A percentile compares a stretch with the other conserved stretches of the same genome.
Evolutionary conservation across 1,140 invertebrate genomes (phyloP).

Genomic region (Anastatus disparis): DNA sequence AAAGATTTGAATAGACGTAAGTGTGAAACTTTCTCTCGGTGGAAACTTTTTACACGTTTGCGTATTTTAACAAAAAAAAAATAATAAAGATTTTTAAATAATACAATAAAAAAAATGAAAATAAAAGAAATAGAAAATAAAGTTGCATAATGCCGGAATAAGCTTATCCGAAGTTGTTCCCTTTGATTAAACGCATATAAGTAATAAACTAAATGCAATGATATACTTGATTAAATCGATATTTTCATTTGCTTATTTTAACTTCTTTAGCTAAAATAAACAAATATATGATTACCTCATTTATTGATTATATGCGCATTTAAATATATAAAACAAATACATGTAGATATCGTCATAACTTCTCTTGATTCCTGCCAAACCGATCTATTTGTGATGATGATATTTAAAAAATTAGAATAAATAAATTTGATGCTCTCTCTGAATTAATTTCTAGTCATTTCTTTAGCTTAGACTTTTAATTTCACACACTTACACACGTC

Average conservation of each 20-base stretch:
- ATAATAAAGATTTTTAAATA: neutral
- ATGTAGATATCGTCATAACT: slow-evolving; percentile 31
- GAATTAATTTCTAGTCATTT: neutral
- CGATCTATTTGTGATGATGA: neutral
- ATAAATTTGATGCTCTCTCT: neutral
- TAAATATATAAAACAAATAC: too few relatives aligned
- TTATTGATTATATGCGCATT: slow-evolving; percentile 37
- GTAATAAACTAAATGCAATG: slow-evolving; percentile 17
- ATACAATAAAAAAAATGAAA: neutral
- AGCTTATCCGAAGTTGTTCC: slow-evolving; percentile 25
- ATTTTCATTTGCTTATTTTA: slow-evolving; percentile 23
- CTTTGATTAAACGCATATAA: slow-evolving; percentile 36
- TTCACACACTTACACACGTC: too few relatives aligned
- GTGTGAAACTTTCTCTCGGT: slow-evolving; percentile 12
- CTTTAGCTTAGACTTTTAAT: too few relatives aligned
- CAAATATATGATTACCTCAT: slow-evolving; percentile 20
- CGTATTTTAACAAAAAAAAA: neutral
- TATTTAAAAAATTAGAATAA: neutral
- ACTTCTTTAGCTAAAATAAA: slow-evolving; percentile 29
- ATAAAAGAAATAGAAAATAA: neutral
- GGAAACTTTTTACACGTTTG: slow-evolving; percentile 2
- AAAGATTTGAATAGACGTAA: slow-evolving; percentile 18
- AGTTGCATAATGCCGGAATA: slow-evolving; percentile 31
- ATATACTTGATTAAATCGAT: too few relatives aligned
- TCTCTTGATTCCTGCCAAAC: slow-evolving; percentile 38